Evolutionary conservation across 1,140 invertebrate genomes (phyloP).

Genomic region (Nasonia longicornis): DNA sequence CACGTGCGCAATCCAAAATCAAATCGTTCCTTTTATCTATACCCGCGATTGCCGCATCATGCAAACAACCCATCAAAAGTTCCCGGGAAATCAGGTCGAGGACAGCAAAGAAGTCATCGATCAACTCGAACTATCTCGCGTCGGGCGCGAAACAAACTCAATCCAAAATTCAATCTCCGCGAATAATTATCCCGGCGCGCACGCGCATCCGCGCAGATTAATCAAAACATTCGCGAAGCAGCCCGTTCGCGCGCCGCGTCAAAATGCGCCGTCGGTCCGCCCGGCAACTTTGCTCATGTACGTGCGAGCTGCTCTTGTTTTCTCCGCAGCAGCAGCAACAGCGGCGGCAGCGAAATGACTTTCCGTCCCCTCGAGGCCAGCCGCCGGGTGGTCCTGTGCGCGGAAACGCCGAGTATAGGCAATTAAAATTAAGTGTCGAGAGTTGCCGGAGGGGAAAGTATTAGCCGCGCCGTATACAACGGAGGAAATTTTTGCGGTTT

Average conservation of each 20-base stretch:
- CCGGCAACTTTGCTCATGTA: not conserved
- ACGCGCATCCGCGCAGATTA: not conserved
- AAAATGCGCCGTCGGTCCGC: not conserved
- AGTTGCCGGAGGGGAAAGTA: not conserved
- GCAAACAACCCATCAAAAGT: too few relatives aligned
- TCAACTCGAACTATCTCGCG: not conserved
- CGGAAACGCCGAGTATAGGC: slow-evolving; percentile 5
- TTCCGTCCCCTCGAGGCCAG: slow-evolving; percentile 17
- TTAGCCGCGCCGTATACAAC: too few relatives aligned
- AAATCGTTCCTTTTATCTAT: too few relatives aligned
- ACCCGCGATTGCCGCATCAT: too few relatives aligned
- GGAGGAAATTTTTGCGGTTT: too few relatives aligned
- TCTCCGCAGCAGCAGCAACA: not conserved
- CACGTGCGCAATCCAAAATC: too few relatives aligned
- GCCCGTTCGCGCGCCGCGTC: not conserved
- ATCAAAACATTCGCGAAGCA: slow-evolving; percentile 8
- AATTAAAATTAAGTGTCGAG: slow-evolving; percentile 35
- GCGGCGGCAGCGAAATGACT: slow-evolving; percentile 7
- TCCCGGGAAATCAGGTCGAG: too few relatives aligned
- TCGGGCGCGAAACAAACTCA: not conserved
- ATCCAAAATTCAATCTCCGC: not conserved
- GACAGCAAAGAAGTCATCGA: not conserved
- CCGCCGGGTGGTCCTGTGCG: not conserved
- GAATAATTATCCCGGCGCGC: not conserved
- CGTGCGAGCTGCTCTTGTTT: not conserved